A percentile compares a stretch with the other conserved stretches of the same genome.
phyloP scores from a whole-genome alignment of 2,113 vertebrate genomes.

The pig (Sus scrofa) region DNA sequence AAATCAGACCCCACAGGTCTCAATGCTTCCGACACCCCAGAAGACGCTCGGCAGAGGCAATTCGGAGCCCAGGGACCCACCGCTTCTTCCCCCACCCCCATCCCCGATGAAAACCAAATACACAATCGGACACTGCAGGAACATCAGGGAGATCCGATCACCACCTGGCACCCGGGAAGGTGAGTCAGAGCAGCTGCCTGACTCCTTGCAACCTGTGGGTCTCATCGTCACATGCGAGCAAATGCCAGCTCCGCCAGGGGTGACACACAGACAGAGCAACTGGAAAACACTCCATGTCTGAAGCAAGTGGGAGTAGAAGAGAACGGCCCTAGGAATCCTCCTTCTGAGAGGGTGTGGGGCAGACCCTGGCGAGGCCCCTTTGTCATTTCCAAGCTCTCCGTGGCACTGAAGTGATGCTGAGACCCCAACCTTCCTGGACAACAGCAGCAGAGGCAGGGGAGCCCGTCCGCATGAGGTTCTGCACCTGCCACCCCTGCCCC shows the following conservation, averaged over 20 bases:
- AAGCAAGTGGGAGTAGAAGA: too few relatives aligned
- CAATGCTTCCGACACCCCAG: not conserved
- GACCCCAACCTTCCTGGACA: fast-evolving
- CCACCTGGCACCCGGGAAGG: fast-evolving
- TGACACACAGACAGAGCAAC: fast-evolving
- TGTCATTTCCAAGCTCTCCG: fast-evolving
- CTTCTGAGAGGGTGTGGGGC: fast-evolving
- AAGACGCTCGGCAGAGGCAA: not conserved
- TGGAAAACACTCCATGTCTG: fast-evolving
- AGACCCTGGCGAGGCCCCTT: fast-evolving
- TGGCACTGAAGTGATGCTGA: not conserved
- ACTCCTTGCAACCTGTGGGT: fast-evolving
- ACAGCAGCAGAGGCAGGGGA: fast-evolving
- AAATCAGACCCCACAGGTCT: fast-evolving
- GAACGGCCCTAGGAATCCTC: not conserved
- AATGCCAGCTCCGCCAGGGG: fast-evolving
- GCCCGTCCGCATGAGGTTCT: fast-evolving
- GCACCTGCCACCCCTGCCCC: too few relatives aligned
- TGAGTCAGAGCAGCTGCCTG: not conserved
- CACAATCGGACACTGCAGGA: fast-evolving
- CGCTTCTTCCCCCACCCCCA: not conserved
- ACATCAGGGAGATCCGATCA: fast-evolving
- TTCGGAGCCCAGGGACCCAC: not conserved
- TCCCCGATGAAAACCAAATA: not conserved
- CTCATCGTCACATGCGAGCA: fast-evolving